A percentile compares a stretch with the other conserved stretches of the same genome.
Conservation (phyloP, 2,113 vertebrate genomes). For the Leptodactylus fuscus region DNA sequence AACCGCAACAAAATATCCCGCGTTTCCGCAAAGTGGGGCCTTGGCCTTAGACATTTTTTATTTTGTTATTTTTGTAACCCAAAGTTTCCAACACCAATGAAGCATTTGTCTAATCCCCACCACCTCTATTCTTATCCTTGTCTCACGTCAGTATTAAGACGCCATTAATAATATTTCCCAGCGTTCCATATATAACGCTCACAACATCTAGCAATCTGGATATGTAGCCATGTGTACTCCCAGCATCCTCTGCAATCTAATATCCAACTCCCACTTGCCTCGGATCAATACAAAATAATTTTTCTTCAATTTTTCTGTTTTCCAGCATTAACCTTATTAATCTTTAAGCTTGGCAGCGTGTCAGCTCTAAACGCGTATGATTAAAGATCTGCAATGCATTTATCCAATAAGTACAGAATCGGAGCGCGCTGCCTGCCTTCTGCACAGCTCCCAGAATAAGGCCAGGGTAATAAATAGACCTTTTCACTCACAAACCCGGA, state of each 20-base stretch:
- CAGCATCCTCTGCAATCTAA: constrained; percentile 53
- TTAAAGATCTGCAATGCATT: constrained; percentile 58
- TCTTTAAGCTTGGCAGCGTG: constrained; percentile 60
- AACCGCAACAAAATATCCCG: too few relatives aligned
- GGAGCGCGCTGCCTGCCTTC: fast-evolving
- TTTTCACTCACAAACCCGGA: neutral
- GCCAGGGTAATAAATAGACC: neutral
- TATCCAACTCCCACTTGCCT: constrained; percentile 56
- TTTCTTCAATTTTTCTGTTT: constrained; percentile 61
- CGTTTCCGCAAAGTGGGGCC: too few relatives aligned
- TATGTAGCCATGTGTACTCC: constrained; percentile 32
- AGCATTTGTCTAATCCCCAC: too few relatives aligned
- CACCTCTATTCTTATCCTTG: too few relatives aligned
- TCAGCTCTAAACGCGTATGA: constrained; percentile 47
- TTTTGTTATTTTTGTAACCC: too few relatives aligned
- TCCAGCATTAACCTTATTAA: constrained; percentile 64
- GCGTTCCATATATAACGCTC: neutral
- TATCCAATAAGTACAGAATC: neutral
- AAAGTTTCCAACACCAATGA: too few relatives aligned
- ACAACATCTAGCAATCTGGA: neutral
- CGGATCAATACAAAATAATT: constrained; percentile 64
- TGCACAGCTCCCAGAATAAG: constrained; percentile 41
- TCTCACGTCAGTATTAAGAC: neutral
- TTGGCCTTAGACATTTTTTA: too few relatives aligned
- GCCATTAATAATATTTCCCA: neutral